These are phyloP conservation scores for Parnassius apollo DNA, from an alignment of 2,888 invertebrate species.

Conservation along the genomic window DNA sequence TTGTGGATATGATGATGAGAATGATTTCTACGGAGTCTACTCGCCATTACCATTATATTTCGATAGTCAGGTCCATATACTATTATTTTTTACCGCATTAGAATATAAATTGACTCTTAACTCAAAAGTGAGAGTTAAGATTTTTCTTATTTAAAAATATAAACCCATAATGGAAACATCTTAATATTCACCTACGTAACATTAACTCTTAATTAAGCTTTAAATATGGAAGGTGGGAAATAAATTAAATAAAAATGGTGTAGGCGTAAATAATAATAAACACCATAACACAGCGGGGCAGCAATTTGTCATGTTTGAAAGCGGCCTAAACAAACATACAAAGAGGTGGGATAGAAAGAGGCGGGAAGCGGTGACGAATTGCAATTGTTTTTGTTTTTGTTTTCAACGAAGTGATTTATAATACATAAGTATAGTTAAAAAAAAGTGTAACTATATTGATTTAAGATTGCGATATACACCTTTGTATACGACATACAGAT, in stretches of 20 bases:
- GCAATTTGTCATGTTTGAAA: constrained; percentile 24
- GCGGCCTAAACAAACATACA: constrained; percentile 22
- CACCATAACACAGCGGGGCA: constrained; percentile 10
- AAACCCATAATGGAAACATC: not conserved
- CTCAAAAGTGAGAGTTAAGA: too few relatives aligned
- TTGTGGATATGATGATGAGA: too few relatives aligned
- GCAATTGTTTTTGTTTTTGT: constrained; percentile 8
- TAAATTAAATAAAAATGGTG: constrained; percentile 20
- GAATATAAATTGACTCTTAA: constrained; percentile 8
- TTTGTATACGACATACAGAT: too few relatives aligned
- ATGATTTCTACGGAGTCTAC: too few relatives aligned
- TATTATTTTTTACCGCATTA: not conserved
- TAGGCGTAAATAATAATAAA: constrained; percentile 17
- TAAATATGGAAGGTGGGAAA: constrained; percentile 9
- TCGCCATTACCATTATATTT: too few relatives aligned
- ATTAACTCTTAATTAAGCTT: constrained; percentile 11
- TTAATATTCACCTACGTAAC: constrained; percentile 1
- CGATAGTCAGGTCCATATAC: too few relatives aligned
- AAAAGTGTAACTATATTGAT: too few relatives aligned
- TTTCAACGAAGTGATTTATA: too few relatives aligned
- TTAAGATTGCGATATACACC: too few relatives aligned
- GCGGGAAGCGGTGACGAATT: constrained; percentile 9
- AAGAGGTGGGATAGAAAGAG: not conserved
- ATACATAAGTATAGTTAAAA: too few relatives aligned
- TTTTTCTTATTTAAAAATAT: too few relatives aligned